Evolutionary conservation across 2,113 vertebrate genomes (phyloP), one percentile per base, ranked within the genome.

Genomic region (Hippocampus abdominalis): DNA sequence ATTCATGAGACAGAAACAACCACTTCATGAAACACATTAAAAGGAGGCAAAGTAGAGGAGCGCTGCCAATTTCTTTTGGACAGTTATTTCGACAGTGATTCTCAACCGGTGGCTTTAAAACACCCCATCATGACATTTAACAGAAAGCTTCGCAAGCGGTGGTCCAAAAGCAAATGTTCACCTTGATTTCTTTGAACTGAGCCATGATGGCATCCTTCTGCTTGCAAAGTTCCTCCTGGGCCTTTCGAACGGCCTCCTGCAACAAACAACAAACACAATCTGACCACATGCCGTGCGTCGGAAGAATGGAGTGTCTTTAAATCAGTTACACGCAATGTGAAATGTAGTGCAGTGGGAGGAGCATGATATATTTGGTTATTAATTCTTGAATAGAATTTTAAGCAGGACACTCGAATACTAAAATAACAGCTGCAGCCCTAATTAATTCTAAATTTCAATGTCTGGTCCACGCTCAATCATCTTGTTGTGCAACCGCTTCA

Each of bases 131-230:
- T n/a, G 44, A 23, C 2, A 59, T 51, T 11, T 69, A 36, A 21
- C 7, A 18, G 20, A 29, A 44, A 44, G 42, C 42, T 44, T 44
- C 13, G 42, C 42, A 36, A 36, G 32, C 6, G 10, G 42, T 44
- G 8, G 8, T n/a, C 11, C 3, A 18, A 56, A 11, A 18, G 6
- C 39, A 48, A 72, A 46, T 4, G 0, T 9, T 61, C 32, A 91
- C 90, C 92, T 93, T 93, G 85, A 98, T 94, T 44, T 92, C 92
- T 66, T 93, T 89, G 79, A 95, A 92, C 40, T 96, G 94, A 27
- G 91, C 73, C 63, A 84, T 71, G 68, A 98, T 93, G 66, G 93
- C 76, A 81, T 94, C 92, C 77, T 96, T 99, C 80, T 96, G 92
- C 76, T 93, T 89, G 46, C 90, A 75, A 63, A 99, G 81, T 20